phyloP scores from a whole-genome alignment of 1,140 invertebrate species.

The Bombus superbus region DNA sequence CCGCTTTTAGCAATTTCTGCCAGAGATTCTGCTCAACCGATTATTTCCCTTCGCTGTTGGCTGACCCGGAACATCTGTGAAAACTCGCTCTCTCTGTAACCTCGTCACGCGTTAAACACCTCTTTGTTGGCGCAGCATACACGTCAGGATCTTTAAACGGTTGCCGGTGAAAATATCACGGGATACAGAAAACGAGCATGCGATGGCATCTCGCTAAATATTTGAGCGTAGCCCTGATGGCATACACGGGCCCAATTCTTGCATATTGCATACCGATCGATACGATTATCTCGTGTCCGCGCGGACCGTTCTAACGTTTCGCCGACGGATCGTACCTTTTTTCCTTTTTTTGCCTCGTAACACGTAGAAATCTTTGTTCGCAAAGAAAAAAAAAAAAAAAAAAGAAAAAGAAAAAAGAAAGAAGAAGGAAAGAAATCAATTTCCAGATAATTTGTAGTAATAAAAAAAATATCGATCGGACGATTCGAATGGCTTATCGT shows the following conservation, averaged over 20 bases:
- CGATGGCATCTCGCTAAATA: conserved; percentile 27
- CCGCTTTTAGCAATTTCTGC: conserved; percentile 44
- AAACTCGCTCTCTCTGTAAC: conserved; percentile 22
- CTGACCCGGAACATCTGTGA: conserved; percentile 39
- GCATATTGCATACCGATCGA: background rate
- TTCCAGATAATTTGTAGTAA: background rate
- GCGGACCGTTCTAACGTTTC: background rate
- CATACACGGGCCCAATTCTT: background rate
- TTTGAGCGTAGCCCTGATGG: background rate
- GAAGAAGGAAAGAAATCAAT: too few relatives aligned
- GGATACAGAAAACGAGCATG: background rate
- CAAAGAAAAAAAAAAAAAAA: too few relatives aligned
- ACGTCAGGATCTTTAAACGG: conserved; percentile 31
- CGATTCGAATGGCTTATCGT: background rate
- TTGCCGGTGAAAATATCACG: conserved; percentile 18
- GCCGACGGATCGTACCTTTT: too few relatives aligned
- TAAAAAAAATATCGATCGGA: background rate
- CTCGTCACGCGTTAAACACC: conserved; percentile 33
- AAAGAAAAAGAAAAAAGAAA: too few relatives aligned
- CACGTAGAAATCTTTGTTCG: too few relatives aligned
- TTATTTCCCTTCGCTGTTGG: conserved; percentile 38
- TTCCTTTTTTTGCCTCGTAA: background rate
- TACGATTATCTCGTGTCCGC: background rate
- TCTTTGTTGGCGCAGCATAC: conserved; percentile 8
- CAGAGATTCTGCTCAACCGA: conserved; percentile 41